Base-by-base conservation (phyloP, 2,113 vertebrate genomes). In the Orientallactaga bullata region DNA sequence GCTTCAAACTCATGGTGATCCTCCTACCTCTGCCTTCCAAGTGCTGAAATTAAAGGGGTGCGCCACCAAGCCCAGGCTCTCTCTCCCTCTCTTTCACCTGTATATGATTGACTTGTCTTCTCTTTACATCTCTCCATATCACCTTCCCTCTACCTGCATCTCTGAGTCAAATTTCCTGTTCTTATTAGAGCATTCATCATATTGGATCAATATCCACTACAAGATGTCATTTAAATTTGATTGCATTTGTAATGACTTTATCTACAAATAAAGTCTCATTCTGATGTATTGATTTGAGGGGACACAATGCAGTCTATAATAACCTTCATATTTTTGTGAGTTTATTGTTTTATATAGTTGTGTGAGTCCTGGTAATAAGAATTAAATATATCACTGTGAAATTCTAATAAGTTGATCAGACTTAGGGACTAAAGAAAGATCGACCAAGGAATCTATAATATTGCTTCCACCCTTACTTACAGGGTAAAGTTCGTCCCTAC, bases 381-480 rank as follows among this genome's bases (percentile, higher is more conserved):
- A 88, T 11, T 58, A 91, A 81, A 55, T 55, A 55, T 55, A 55
- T 58, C 37, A n/a, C n/a, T 79, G 58, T 60, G 24, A 74, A 89
- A 74, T 63, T 5, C 16, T 21, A 51, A 37, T 71, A 60, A 11
- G 61, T 65, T 32, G 18, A 7, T 1, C 68, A 32, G 5, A 47
- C 39, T 23, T 5, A 55, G 76, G 78, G 80, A 35, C 21, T 68
- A 23, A 79, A 69, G 77, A 66, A 16, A 76, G 60, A 42, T 18
- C n/a, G 28, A 12, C 3, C 5, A 84, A 77, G 23, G 10, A 20
- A 24, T 16, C 35, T 26, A 10, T 28, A 4, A 32, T 13, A 24
- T 26, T 20, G 3, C 10, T 65, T 17, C 20, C 35, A 20, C 12
- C 12, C 15, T 37, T 18, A 0, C 12, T 47, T 2, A 0, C 1